A percentile compares a stretch with the other conserved stretches of the same genome.
Conservation (phyloP, 2,797 vertebrate species). For the Premnoplex brunnescens region DNA sequence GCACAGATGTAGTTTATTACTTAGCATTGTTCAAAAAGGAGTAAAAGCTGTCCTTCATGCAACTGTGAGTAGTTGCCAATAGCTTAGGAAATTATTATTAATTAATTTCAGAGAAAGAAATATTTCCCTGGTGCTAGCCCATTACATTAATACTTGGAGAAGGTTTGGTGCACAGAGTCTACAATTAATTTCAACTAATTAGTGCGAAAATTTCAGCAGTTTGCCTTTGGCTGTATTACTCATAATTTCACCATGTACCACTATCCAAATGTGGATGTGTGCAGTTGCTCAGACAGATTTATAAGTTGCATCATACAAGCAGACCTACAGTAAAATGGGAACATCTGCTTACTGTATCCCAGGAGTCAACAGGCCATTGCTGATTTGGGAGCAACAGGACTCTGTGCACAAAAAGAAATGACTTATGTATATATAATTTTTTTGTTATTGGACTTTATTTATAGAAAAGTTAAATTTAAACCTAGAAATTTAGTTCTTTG, state of each 20-base stretch:
- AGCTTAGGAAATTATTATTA: background rate
- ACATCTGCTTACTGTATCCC: background rate
- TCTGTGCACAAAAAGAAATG: background rate
- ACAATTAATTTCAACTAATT: constrained; percentile 18
- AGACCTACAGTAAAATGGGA: background rate
- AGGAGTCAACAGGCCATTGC: background rate
- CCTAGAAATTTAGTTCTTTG: background rate
- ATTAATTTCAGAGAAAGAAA: constrained; percentile 18
- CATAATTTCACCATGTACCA: background rate
- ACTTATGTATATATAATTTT: background rate
- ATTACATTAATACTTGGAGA: background rate
- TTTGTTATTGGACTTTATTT: background rate
- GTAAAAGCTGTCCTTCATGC: background rate
- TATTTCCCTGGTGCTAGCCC: background rate
- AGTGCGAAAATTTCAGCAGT: background rate
- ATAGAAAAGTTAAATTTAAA: background rate
- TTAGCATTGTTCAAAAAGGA: background rate
- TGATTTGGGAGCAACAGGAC: background rate
- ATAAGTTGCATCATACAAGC: background rate
- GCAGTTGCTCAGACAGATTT: background rate
- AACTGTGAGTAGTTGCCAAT: background rate
- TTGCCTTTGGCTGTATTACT: constrained; percentile 11
- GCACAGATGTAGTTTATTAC: background rate
- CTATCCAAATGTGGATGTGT: background rate
- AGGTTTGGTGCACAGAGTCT: background rate